Evolutionary conservation across 2,888 invertebrate genomes (phyloP).

Genomic region (Callosobruchus maculatus): DNA sequence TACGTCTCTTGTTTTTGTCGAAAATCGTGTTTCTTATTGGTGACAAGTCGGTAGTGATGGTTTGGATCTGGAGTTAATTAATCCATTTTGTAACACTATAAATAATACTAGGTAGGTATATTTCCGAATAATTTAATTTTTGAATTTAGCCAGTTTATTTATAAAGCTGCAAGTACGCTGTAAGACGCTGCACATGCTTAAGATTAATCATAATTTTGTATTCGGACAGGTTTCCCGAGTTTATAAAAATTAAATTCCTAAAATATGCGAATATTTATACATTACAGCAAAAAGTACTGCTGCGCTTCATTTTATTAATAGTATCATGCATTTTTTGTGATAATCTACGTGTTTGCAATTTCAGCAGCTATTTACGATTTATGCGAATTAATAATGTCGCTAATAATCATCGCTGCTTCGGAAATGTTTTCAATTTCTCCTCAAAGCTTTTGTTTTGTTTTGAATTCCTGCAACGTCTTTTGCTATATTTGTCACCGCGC

Average conservation of each 20-base stretch:
- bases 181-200: not conserved
- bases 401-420: not conserved
- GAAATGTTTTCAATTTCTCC: no score
- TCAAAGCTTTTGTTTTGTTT: no score
- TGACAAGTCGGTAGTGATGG: not conserved
- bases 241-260: not conserved
- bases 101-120: not conserved
- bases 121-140: slow-evolving; percentile 1
- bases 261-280: not conserved
- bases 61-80: not conserved
- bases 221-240: not conserved
- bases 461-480: no score
- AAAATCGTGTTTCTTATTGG: slow-evolving; percentile 5
- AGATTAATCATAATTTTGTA: not conserved
- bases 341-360: not conserved
- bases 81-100: not conserved
- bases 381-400: not conserved
- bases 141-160: slow-evolving; percentile 5
- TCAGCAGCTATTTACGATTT: not conserved
- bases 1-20: slow-evolving; percentile 15
- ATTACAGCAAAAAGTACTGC: not conserved
- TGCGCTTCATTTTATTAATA: not conserved
- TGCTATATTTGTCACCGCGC: no score
- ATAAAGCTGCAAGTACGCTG: slow-evolving; percentile 2
- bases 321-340: not conserved